Evolutionary conservation across 2,113 vertebrate genomes (phyloP).

Genomic region (Saimiri boliviensis): DNA sequence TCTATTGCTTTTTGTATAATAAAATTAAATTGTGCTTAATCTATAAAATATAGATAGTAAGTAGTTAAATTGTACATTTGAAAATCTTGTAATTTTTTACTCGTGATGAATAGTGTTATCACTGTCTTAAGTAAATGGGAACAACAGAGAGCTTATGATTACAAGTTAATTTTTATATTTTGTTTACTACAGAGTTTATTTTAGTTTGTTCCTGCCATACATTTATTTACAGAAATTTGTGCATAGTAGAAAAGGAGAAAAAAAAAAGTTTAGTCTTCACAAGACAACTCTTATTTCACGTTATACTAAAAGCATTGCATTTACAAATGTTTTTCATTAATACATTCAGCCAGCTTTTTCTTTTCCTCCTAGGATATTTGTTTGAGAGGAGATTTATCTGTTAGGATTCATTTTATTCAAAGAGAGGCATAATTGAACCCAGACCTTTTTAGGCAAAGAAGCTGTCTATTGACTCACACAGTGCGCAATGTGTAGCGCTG

Average conservation of each 20-base stretch:
- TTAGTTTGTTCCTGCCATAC: background rate
- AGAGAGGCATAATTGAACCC: background rate
- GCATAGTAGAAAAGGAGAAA: background rate
- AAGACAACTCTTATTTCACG: background rate
- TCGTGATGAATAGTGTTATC: background rate
- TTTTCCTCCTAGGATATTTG: background rate
- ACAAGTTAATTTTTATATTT: background rate
- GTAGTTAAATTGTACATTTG: background rate
- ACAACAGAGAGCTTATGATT: background rate
- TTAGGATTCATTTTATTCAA: background rate
- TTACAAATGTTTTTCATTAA: background rate
- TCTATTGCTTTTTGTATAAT: background rate
- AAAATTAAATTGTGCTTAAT: conserved; percentile 9
- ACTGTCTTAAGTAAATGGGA: background rate
- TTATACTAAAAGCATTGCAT: background rate
- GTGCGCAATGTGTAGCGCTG: background rate
- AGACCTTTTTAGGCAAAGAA: background rate
- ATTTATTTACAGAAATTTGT: background rate
- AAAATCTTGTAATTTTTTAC: conserved; percentile 34
- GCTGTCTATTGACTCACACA: background rate
- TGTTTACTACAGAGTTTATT: background rate
- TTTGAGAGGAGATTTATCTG: background rate
- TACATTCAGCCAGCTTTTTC: background rate
- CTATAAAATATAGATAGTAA: background rate
- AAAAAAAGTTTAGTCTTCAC: background rate